Evolutionary conservation across 2,797 vertebrate species (phyloP).

Genomic region (Notolepis coatsorum): DNA sequence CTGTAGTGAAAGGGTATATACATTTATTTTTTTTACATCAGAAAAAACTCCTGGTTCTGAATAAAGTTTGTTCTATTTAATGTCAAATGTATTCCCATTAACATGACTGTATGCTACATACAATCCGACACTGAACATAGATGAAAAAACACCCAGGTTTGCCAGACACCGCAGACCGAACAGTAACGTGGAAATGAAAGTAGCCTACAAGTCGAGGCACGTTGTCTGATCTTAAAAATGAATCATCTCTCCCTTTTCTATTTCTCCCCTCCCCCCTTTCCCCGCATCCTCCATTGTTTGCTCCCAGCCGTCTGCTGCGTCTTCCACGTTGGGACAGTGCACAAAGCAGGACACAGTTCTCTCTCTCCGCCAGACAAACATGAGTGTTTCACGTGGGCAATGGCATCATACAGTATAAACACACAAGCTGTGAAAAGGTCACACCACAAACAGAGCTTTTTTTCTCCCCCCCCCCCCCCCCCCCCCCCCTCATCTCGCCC

Average conservation of each 20-base stretch:
- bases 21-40: no score
- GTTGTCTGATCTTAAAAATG: neutral
- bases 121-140: neutral
- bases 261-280: neutral
- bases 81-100: neutral
- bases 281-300: neutral
- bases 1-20: no score
- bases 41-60: neutral
- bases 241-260: neutral
- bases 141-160: neutral
- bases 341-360: constrained; percentile 36
- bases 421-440: constrained; percentile 4
- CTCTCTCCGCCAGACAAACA: constrained; percentile 15
- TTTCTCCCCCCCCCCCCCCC: neutral
- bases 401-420: neutral
- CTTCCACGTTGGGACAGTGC: neutral
- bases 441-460: neutral
- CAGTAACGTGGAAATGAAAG: neutral
- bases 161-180: neutral
- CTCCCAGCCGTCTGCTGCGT: neutral
- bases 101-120: neutral
- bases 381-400: neutral
- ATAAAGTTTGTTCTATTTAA: constrained; percentile 9
- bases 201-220: neutral
- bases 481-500: neutral